These are phyloP conservation scores for Oncopeltus fasciatus DNA, from an alignment of 1,140 invertebrate genomes.

Conservation along the genomic window DNA sequence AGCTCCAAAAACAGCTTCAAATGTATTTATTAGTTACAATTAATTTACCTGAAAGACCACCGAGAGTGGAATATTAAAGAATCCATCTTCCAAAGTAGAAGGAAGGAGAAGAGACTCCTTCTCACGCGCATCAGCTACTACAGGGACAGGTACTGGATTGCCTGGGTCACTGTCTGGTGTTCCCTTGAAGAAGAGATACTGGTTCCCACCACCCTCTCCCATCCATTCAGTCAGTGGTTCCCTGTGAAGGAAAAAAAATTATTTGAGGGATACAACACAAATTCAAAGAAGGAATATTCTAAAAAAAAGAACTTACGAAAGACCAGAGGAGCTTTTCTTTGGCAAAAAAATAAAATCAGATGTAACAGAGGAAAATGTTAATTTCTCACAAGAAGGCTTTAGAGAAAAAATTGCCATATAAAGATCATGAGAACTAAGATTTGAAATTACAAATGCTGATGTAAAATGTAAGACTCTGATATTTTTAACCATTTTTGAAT, in stretches of 20 bases:
- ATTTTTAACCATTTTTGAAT: conserved; percentile 36
- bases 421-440: conserved; percentile 35
- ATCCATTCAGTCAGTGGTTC: not conserved
- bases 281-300: not conserved
- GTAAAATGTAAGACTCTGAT: conserved; percentile 37
- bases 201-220: not conserved
- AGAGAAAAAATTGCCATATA: conserved; percentile 31
- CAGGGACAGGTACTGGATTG: conserved; percentile 13
- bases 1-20: too few relatives aligned
- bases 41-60: conserved; percentile 12
- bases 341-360: not conserved
- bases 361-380: not conserved
- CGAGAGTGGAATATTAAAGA: conserved; percentile 12
- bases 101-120: not conserved
- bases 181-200: not conserved
- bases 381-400: not conserved
- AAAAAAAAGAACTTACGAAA: not conserved
- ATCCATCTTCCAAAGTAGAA: not conserved
- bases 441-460: conserved; percentile 40
- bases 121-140: conserved; percentile 6
- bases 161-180: not conserved
- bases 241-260: not conserved
- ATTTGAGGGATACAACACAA: conserved; percentile 26
- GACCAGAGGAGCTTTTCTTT: not conserved
- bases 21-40: too few relatives aligned